These are phyloP conservation scores for Ptiloglossa arizonensis DNA, from an alignment of 1,140 invertebrate genomes.

Conservation along the genomic window DNA sequence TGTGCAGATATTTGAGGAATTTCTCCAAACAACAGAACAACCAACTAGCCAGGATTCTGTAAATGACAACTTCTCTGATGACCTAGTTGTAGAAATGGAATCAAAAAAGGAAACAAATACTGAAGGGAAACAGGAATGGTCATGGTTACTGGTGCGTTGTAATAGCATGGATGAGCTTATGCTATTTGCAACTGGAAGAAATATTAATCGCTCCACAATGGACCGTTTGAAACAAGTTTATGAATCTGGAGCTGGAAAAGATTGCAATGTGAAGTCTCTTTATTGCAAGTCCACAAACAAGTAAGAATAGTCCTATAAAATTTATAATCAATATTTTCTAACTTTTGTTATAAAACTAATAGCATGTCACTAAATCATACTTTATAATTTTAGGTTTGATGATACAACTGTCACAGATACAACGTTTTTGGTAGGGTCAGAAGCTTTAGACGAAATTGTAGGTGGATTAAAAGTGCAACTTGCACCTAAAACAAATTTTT, in stretches of 20 bases:
- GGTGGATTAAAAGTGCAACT: conserved; percentile 76
- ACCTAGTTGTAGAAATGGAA: conserved; percentile 41
- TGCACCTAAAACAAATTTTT: conserved; percentile 79
- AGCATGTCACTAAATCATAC: conserved; percentile 16
- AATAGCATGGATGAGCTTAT: conserved; percentile 78
- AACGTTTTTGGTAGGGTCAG: conserved; percentile 76
- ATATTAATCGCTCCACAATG: conserved; percentile 72
- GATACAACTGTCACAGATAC: conserved; percentile 70
- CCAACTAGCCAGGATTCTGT: conserved; percentile 4
- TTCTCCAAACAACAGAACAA: conserved; percentile 67
- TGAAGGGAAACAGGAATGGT: conserved; percentile 70
- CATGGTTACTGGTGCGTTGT: conserved; percentile 76
- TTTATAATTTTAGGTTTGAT: conserved; percentile 66
- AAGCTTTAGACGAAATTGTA: conserved; percentile 79
- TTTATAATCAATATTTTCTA: too few relatives aligned
- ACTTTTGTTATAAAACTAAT: neutral
- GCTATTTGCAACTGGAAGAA: conserved; percentile 79
- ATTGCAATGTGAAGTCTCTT: conserved; percentile 79
- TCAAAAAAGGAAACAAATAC: conserved; percentile 52
- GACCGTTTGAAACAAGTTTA: conserved; percentile 74
- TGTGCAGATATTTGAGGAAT: conserved; percentile 74
- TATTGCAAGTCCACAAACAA: conserved; percentile 78
- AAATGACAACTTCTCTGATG: conserved; percentile 32
- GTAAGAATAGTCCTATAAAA: conserved; percentile 61
- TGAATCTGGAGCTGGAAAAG: conserved; percentile 74